Evolutionary conservation across 2,888 invertebrate genomes (phyloP).

Genomic region (Scotopteryx bipunctaria): DNA sequence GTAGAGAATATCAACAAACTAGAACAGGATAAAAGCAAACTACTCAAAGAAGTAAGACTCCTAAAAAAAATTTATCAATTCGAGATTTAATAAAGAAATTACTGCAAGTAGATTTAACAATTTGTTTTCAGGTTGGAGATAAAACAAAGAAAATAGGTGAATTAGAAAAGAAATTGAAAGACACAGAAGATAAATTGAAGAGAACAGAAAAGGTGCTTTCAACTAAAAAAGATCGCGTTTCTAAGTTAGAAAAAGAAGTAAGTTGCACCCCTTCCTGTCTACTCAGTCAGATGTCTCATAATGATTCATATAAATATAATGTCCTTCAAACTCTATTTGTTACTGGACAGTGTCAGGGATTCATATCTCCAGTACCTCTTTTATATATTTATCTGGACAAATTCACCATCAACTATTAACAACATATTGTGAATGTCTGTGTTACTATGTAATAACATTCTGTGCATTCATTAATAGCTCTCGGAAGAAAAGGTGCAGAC

Average conservation of each 20-base stretch:
- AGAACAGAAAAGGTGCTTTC: constrained; percentile 81
- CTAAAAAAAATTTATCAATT: too few species aligned
- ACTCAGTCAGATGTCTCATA: too few species aligned
- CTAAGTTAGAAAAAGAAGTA: constrained; percentile 85
- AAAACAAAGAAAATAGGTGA: constrained; percentile 85
- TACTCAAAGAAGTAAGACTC: constrained; percentile 82
- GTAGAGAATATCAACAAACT: constrained; percentile 72
- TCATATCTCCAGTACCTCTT: too few species aligned
- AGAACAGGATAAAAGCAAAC: constrained; percentile 83
- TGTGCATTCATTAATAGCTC: constrained; percentile 56
- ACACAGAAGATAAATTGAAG: constrained; percentile 86
- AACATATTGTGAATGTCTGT: too few species aligned
- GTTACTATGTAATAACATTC: constrained; percentile 8
- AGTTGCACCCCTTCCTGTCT: constrained; percentile 31
- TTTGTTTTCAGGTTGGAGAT: constrained; percentile 80
- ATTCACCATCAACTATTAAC: too few species aligned
- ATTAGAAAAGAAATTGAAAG: constrained; percentile 86
- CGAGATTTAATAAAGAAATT: too few species aligned
- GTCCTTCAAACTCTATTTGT: too few species aligned
- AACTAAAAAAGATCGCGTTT: constrained; percentile 82
- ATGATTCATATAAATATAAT: too few species aligned
- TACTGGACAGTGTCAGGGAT: too few species aligned
- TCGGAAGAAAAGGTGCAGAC: constrained; percentile 77
- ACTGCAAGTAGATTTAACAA: too few species aligned
- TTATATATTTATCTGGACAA: too few species aligned